These are phyloP conservation scores for Metalampra italica DNA, from an alignment of 2,888 invertebrate species.

Conservation along the genomic window DNA sequence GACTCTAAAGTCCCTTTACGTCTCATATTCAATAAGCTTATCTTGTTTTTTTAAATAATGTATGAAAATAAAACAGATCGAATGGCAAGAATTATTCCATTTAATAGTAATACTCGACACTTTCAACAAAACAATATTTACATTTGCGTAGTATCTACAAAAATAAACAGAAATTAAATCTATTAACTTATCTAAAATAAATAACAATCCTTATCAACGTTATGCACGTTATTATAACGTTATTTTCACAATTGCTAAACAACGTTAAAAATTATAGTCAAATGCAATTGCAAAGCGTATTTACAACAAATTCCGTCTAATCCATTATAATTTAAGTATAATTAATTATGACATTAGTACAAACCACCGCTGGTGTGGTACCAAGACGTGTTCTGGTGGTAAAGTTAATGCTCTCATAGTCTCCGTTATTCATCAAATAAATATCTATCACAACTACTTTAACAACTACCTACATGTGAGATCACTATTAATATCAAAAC, in stretches of 20 bases:
- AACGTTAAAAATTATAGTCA: slow-evolving; percentile 3
- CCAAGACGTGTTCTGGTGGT: not conserved
- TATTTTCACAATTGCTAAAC: slow-evolving; percentile 8
- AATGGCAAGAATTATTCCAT: slow-evolving; percentile 35
- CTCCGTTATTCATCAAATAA: slow-evolving; percentile 20
- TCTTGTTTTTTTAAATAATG: not conserved
- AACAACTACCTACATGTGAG: slow-evolving; percentile 48
- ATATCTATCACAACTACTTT: slow-evolving; percentile 19
- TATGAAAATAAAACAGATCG: slow-evolving; percentile 17
- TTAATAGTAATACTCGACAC: slow-evolving; percentile 47
- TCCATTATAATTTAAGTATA: too few species aligned
- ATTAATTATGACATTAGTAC: not conserved
- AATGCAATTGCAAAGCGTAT: slow-evolving; percentile 8
- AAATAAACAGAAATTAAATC: slow-evolving; percentile 44
- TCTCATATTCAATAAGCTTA: too few species aligned
- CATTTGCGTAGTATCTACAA: slow-evolving; percentile 44
- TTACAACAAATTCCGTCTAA: slow-evolving; percentile 2
- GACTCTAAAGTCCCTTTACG: too few species aligned
- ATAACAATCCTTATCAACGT: slow-evolving; percentile 47
- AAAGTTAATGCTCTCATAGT: not conserved
- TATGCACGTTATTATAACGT: slow-evolving; percentile 32
- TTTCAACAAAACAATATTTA: slow-evolving; percentile 71
- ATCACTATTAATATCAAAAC: slow-evolving; percentile 43
- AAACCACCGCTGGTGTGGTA: not conserved
- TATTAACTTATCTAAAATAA: slow-evolving; percentile 54